Evolutionary conservation across 2,797 vertebrate genomes (phyloP).

Genomic region (Pseudochromis fuscus): DNA sequence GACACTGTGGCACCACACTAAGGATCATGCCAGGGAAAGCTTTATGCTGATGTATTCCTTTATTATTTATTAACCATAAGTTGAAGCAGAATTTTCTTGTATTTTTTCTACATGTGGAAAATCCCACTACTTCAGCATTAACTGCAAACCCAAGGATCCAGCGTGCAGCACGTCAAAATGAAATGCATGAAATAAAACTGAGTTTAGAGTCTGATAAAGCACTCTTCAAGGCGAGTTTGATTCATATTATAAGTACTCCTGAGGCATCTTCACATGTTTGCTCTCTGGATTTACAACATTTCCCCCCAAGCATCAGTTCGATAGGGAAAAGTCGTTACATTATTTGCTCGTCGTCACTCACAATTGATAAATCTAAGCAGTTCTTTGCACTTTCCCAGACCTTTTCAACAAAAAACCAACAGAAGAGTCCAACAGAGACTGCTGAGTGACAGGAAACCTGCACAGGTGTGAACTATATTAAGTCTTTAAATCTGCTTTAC

Average conservation of each 20-base stretch:
- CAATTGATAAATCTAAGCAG: slow-evolving; percentile 5
- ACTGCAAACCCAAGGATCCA: not conserved
- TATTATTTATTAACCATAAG: not conserved
- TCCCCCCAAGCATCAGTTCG: slow-evolving; percentile 3
- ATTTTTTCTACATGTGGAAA: not conserved
- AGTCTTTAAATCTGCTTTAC: slow-evolving; percentile 1
- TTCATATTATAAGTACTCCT: slow-evolving; percentile 18
- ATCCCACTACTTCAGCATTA: not conserved
- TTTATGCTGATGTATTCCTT: not conserved
- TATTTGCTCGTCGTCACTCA: slow-evolving; percentile 11
- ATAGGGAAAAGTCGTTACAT: slow-evolving; percentile 16
- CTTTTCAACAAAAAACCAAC: not conserved
- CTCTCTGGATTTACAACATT: slow-evolving; percentile 35
- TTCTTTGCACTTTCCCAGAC: slow-evolving; percentile 3
- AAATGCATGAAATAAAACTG: slow-evolving; percentile 11
- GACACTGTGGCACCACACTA: not conserved
- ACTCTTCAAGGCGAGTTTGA: slow-evolving; percentile 10
- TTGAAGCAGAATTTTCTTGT: not conserved
- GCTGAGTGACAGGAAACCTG: not conserved
- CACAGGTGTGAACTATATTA: not conserved
- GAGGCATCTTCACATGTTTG: slow-evolving; percentile 14
- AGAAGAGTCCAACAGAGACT: not conserved
- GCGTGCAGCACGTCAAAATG: slow-evolving; percentile 13
- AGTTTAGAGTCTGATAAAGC: slow-evolving; percentile 25
- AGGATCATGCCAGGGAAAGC: slow-evolving; percentile 1